Evolutionary conservation across 2,888 invertebrate species (phyloP).

Genomic region (Desoria tigrina): DNA sequence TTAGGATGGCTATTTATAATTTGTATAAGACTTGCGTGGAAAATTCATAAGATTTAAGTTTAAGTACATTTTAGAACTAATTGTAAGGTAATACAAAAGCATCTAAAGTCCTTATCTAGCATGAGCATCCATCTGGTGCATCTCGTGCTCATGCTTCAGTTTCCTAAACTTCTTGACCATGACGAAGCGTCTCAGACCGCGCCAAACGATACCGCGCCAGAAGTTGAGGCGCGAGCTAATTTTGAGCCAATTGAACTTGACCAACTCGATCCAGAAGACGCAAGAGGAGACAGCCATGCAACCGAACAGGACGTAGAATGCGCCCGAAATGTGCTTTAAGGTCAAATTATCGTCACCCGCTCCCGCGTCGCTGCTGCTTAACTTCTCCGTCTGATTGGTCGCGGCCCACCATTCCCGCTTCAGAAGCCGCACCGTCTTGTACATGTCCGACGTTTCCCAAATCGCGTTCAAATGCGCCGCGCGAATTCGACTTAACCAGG

Average conservation of each 20-base stretch:
- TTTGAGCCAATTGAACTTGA: background rate
- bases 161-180: too few species aligned
- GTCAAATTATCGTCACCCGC: slow-evolving; percentile 31
- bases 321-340: slow-evolving; percentile 32
- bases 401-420: slow-evolving; percentile 40
- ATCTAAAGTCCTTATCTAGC: too few species aligned
- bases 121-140: too few species aligned
- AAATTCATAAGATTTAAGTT: too few species aligned
- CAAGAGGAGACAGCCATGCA: slow-evolving; percentile 5
- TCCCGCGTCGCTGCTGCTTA: slow-evolving; percentile 1
- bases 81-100: too few species aligned
- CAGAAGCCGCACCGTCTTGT: slow-evolving; percentile 27
- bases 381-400: slow-evolving; percentile 37
- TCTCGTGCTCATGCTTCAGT: too few species aligned
- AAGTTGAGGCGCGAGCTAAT: too few species aligned
- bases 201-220: too few species aligned
- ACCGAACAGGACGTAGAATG: slow-evolving; percentile 24
- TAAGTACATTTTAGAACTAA: too few species aligned
- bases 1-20: too few species aligned
- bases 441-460: slow-evolving; percentile 37
- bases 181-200: too few species aligned
- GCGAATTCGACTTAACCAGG: slow-evolving; percentile 15
- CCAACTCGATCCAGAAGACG: slow-evolving; percentile 1
- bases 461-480: slow-evolving; percentile 22
- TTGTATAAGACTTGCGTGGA: too few species aligned